phyloP scores from a whole-genome alignment of 2,113 vertebrate genomes.

The Caranx melampygus region DNA sequence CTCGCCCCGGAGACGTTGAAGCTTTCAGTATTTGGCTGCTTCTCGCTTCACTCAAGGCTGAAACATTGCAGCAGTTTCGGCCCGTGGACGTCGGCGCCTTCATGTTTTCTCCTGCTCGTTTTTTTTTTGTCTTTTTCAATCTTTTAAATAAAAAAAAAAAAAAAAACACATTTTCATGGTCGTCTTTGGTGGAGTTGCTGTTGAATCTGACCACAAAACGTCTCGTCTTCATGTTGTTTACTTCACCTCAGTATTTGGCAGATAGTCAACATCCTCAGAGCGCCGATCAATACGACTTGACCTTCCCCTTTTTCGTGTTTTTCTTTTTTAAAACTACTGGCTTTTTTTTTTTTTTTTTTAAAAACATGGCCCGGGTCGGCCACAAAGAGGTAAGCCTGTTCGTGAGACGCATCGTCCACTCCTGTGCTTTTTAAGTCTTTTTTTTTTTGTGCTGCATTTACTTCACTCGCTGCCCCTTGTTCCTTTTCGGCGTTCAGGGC shows the following conservation, averaged over 20 bases:
- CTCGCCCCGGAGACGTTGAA: constrained; percentile 45
- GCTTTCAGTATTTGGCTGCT: constrained; percentile 66
- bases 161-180: not conserved
- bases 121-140: no score
- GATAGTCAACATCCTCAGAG: constrained; percentile 41
- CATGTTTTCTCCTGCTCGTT: constrained; percentile 14
- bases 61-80: constrained; percentile 14
- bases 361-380: constrained; percentile 46
- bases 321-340: constrained; percentile 71
- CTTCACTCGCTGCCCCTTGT: not conserved
- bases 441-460: constrained; percentile 26
- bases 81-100: constrained; percentile 31
- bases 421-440: constrained; percentile 57
- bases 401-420: constrained; percentile 48
- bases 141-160: not conserved
- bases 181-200: not conserved
- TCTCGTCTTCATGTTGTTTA: constrained; percentile 22
- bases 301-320: constrained; percentile 59
- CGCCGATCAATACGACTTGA: constrained; percentile 25
- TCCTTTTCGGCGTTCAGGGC: constrained; percentile 46
- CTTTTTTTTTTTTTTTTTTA: constrained; percentile 61
- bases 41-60: constrained; percentile 13
- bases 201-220: not conserved
- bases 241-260: constrained; percentile 32
- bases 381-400: constrained; percentile 73